Conservation (phyloP, 1,140 invertebrate species). For the Samia ricini region DNA sequence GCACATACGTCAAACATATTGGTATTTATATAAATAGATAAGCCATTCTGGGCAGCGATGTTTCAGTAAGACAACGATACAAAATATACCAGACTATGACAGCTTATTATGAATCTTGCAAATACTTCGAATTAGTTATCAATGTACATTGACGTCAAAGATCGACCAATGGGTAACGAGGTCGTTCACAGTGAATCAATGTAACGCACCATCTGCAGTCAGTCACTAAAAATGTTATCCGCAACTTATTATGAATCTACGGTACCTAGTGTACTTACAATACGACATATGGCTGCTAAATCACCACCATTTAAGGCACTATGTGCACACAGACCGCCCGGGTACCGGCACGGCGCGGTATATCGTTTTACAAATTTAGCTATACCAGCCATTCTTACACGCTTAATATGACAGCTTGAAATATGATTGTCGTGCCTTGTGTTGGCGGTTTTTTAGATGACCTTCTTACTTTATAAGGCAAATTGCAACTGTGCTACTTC, state of each 20-base stretch:
- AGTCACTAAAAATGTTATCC: neutral
- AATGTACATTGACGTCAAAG: neutral
- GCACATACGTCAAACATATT: too few relatives aligned
- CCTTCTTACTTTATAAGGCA: neutral
- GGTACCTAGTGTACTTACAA: conserved; percentile 38
- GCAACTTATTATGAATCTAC: conserved; percentile 1
- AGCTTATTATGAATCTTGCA: too few relatives aligned
- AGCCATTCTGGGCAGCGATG: too few relatives aligned
- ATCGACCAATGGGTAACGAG: conserved; percentile 20
- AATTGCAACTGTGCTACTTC: neutral
- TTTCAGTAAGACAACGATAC: too few relatives aligned
- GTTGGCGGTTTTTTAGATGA: conserved; percentile 19
- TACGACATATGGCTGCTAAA: conserved; percentile 62
- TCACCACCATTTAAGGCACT: conserved; percentile 50
- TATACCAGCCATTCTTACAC: conserved; percentile 38
- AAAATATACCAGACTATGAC: too few relatives aligned
- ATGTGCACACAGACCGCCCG: conserved; percentile 41
- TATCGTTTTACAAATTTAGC: conserved; percentile 45
- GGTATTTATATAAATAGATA: too few relatives aligned
- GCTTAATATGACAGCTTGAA: conserved; percentile 6
- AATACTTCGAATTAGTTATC: too few relatives aligned
- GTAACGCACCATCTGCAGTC: conserved; percentile 50
- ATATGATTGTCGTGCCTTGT: conserved; percentile 13
- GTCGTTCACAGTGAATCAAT: conserved; percentile 60
- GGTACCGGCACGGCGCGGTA: conserved; percentile 14